Conservation (phyloP, 2,113 vertebrate species). For the Stercorarius parasiticus region DNA sequence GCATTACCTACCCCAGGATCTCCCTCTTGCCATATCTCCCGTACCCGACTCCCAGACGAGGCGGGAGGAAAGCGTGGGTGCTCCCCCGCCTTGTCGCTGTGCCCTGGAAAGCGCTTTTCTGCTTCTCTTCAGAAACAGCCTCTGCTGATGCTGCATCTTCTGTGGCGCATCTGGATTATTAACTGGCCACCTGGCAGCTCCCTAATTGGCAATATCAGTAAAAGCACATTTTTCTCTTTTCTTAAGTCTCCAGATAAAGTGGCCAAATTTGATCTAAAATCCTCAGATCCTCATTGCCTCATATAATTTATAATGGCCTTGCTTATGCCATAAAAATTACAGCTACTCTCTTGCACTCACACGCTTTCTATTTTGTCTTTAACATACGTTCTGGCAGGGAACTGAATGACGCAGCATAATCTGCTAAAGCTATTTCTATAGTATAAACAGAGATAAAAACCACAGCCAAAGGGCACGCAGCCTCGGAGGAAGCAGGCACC, state of each 20-base stretch:
- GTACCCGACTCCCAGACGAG: fast-evolving
- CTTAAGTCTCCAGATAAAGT: background rate
- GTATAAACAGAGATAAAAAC: constrained; percentile 42
- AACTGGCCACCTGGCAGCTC: constrained; percentile 19
- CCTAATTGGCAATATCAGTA: constrained; percentile 13
- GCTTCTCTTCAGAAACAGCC: background rate
- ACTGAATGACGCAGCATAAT: constrained; percentile 43
- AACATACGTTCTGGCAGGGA: background rate
- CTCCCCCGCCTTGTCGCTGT: background rate
- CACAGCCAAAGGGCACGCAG: background rate
- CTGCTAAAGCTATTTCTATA: constrained; percentile 14
- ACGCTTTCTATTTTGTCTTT: background rate
- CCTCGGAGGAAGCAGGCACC: background rate
- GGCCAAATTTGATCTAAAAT: constrained; percentile 28
- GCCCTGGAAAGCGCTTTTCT: background rate
- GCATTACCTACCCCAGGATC: background rate
- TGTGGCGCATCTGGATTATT: background rate
- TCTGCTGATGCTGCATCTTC: constrained; percentile 7
- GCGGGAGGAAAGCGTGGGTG: fast-evolving
- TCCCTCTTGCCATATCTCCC: background rate
- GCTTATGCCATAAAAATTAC: background rate
- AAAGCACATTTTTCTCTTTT: constrained; percentile 21
- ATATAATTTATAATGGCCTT: background rate
- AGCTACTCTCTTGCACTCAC: background rate
- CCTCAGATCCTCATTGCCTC: background rate